A percentile compares a stretch with the other conserved stretches of the same genome.
phyloP scores from a whole-genome alignment of 2,113 vertebrate species.

The Motacilla tschutschensis region DNA sequence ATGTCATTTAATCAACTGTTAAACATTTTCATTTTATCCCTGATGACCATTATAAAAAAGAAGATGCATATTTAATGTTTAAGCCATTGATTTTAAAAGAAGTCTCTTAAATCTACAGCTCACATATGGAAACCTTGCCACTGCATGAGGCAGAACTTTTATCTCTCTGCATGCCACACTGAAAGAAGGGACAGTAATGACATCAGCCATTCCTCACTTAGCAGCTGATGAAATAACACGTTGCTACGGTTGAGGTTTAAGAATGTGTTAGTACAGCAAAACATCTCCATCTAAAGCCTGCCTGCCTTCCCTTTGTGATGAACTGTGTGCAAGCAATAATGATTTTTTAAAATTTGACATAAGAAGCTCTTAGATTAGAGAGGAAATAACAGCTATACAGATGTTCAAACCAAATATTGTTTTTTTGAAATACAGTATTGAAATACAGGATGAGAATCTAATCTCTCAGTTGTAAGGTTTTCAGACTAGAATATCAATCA shows the following conservation, averaged over 20 bases:
- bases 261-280: background rate
- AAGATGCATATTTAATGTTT: conserved; percentile 9
- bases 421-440: background rate
- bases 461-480: background rate
- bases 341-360: background rate
- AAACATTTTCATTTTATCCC: background rate
- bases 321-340: background rate
- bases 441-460: background rate
- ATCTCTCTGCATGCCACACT: background rate
- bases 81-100: background rate
- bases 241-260: background rate
- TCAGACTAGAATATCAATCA: background rate
- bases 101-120: background rate
- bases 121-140: background rate
- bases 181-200: background rate
- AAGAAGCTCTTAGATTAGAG: background rate
- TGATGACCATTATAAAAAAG: conserved; percentile 1
- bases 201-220: background rate
- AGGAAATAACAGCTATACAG: background rate
- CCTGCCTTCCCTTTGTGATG: background rate
- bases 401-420: background rate
- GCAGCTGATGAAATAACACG: background rate
- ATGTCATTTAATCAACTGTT: background rate
- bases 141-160: background rate
- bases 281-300: background rate